Evolutionary conservation across 2,113 vertebrate species (phyloP).

Genomic region (Butorides virescens): DNA sequence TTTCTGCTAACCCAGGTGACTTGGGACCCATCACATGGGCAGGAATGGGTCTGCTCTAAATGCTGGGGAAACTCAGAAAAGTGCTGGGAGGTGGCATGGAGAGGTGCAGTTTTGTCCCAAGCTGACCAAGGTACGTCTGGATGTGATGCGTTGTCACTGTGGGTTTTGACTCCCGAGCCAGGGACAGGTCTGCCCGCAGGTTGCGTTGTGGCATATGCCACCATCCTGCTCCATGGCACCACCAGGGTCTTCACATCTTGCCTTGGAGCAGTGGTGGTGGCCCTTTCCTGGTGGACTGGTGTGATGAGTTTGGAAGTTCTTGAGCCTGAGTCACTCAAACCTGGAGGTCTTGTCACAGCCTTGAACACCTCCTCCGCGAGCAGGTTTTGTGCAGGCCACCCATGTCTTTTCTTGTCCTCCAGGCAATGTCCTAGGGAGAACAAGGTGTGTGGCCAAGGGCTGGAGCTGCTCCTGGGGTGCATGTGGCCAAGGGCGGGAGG

Average conservation of each 20-base stretch:
- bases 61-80: not conserved
- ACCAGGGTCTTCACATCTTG: not conserved
- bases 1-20: not conserved
- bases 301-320: not conserved
- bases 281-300: not conserved
- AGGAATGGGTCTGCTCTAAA: not conserved
- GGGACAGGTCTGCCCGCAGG: not conserved
- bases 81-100: not conserved
- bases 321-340: not conserved
- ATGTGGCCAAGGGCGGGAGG: not conserved
- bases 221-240: not conserved
- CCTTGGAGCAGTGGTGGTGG: not conserved
- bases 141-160: rapidly evolving
- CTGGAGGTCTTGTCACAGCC: not conserved
- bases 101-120: not conserved
- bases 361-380: rapidly evolving
- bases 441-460: not conserved
- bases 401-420: not conserved
- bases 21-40: not conserved
- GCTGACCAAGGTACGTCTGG: not conserved
- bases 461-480: not conserved
- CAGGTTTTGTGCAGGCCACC: not conserved
- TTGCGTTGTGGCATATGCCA: rapidly evolving
- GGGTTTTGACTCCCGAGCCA: not conserved
- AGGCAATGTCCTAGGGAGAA: not conserved